Conservation (phyloP, 2,888 invertebrate species). For the Strigamia crassipes region DNA sequence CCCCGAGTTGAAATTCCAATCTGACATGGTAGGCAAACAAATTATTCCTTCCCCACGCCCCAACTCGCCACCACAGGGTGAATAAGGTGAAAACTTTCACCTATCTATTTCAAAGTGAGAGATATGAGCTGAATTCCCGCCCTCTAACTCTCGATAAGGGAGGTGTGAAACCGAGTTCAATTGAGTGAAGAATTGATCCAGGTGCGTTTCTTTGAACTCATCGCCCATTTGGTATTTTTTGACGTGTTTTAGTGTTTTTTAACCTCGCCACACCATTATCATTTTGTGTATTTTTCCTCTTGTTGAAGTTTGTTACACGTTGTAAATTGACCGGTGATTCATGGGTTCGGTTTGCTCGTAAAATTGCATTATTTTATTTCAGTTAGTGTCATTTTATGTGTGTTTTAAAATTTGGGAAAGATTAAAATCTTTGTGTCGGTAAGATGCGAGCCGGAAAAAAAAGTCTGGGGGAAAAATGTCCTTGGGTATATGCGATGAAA, state of each 20-base stretch:
- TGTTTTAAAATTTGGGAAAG: background rate
- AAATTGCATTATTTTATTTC: background rate
- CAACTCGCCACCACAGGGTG: conserved; percentile 22
- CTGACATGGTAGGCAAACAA: conserved; percentile 30
- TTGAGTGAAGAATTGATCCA: conserved; percentile 30
- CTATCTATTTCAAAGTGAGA: conserved; percentile 26
- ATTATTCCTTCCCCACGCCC: conserved; percentile 29
- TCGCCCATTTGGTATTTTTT: background rate
- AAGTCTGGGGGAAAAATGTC: background rate
- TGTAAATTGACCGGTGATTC: background rate
- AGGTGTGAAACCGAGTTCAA: conserved; percentile 26
- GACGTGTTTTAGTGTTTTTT: background rate
- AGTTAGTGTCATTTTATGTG: background rate
- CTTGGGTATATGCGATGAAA: background rate
- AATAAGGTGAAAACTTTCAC: conserved; percentile 26
- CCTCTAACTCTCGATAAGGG: conserved; percentile 8
- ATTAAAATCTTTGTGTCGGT: background rate
- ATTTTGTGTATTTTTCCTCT: background rate
- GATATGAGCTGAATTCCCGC: conserved; percentile 1
- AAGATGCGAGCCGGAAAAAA: background rate
- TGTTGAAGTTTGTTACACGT: background rate
- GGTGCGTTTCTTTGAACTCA: conserved; percentile 15
- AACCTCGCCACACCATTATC: background rate
- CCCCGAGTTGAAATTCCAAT: conserved; percentile 30
- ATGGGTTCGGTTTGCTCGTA: background rate